Evolutionary conservation across 2,113 vertebrate genomes (phyloP).

Genomic region (Scomber colias): DNA sequence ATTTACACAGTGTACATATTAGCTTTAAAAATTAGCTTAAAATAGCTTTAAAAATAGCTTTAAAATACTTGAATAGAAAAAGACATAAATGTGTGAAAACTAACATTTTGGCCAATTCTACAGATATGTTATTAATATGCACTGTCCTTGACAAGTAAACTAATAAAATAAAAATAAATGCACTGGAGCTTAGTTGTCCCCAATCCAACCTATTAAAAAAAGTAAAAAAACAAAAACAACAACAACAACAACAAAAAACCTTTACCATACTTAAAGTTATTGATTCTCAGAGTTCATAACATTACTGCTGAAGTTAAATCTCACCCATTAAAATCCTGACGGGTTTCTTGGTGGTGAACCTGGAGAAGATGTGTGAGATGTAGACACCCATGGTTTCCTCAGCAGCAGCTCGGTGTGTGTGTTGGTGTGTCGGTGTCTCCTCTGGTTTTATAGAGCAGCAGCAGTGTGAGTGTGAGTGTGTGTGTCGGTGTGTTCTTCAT

Average conservation of each 20-base stretch:
- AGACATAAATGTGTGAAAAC: no score
- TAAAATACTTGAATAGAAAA: no score
- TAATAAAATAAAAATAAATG: not conserved
- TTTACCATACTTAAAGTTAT: not conserved
- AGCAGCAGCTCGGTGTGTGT: not conserved
- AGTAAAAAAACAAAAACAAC: not conserved
- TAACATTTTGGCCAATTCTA: no score
- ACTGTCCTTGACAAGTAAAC: no score
- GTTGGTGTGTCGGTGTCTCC: not conserved
- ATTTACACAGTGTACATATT: no score
- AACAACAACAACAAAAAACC: not conserved
- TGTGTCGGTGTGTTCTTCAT: conserved; percentile 12
- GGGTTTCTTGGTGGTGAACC: conserved; percentile 1
- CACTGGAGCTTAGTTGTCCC: no score
- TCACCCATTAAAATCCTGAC: conserved; percentile 71
- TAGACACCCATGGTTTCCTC: conserved; percentile 54
- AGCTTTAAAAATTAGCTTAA: no score
- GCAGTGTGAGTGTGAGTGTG: fast-evolving
- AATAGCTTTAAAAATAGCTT: no score
- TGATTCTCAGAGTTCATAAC: no score
- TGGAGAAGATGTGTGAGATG: conserved; percentile 62
- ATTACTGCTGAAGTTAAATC: not conserved
- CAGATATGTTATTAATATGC: no score
- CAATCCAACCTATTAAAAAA: not conserved
- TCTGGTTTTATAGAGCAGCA: conserved; percentile 42